phyloP scores from a whole-genome alignment of 2,113 vertebrate genomes.

The Amblyornis subalaris region DNA sequence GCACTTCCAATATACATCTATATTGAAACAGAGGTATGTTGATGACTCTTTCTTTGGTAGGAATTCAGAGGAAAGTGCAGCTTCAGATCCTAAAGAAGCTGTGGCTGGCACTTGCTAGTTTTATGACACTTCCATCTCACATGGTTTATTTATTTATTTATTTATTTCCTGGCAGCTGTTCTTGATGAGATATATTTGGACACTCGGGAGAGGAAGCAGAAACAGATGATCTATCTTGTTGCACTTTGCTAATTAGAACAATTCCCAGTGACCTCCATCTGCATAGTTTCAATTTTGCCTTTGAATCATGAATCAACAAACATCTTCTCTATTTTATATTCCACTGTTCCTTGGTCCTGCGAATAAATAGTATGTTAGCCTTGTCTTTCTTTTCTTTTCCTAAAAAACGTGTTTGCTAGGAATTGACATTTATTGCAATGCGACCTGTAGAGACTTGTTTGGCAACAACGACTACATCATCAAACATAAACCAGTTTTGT shows the following conservation, averaged over 20 bases:
- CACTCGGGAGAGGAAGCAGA: constrained; percentile 42
- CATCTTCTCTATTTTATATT: neutral
- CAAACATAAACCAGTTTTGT: neutral
- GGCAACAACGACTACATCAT: neutral
- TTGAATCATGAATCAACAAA: constrained; percentile 20
- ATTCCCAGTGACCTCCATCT: constrained; percentile 57
- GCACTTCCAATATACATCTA: neutral
- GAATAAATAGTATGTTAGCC: neutral
- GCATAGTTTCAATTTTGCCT: constrained; percentile 34
- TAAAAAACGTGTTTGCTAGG: neutral
- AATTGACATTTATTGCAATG: neutral
- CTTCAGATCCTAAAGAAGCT: neutral
- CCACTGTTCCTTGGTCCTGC: neutral
- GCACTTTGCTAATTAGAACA: constrained; percentile 55
- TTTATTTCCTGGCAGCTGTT: constrained; percentile 52
- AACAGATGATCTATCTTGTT: constrained; percentile 46
- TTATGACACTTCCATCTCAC: constrained; percentile 3
- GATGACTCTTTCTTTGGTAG: neutral
- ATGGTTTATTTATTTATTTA: constrained; percentile 30
- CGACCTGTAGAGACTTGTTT: neutral
- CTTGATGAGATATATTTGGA: constrained; percentile 67
- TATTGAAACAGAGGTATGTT: neutral
- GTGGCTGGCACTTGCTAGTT: neutral
- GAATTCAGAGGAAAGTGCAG: neutral
- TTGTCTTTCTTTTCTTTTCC: neutral